Percentiles rank a stretch among this genome's conserved stretches.
phyloP scores from a whole-genome alignment of 2,888 invertebrate genomes.

The Mesopsocus fuscifrons region DNA sequence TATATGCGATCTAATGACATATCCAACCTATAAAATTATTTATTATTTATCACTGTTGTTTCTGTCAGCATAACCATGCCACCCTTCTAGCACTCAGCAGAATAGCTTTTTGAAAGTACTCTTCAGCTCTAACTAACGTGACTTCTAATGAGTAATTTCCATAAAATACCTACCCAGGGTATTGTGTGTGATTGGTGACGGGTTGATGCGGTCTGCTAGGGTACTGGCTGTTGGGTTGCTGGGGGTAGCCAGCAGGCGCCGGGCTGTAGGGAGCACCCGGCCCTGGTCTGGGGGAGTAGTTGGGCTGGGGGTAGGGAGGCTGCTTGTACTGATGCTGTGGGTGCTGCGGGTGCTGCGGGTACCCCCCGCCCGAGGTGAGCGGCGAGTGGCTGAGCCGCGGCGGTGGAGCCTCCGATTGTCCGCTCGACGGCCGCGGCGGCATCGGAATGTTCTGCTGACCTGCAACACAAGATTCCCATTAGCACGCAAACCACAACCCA shows the following conservation, averaged over 20 bases:
- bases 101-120: too few relatives aligned
- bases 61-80: too few relatives aligned
- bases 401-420: slow-evolving; percentile 47
- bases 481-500: not conserved
- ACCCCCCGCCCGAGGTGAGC: slow-evolving; percentile 39
- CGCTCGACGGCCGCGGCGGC: slow-evolving; percentile 86
- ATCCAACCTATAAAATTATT: too few relatives aligned
- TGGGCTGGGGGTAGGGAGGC: slow-evolving; percentile 29
- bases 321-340: slow-evolving; percentile 43
- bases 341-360: slow-evolving; percentile 37
- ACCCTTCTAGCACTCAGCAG: too few relatives aligned
- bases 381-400: slow-evolving; percentile 49
- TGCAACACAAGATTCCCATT: slow-evolving; percentile 24
- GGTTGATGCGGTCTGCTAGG: slow-evolving; percentile 34
- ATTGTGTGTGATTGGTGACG: slow-evolving; percentile 31
- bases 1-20: too few relatives aligned
- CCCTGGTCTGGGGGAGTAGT: slow-evolving; percentile 26
- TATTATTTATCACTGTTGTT: too few relatives aligned
- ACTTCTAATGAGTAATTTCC: too few relatives aligned
- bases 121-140: too few relatives aligned
- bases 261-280: slow-evolving; percentile 19
- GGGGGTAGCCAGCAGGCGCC: slow-evolving; percentile 15
- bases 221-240: slow-evolving; percentile 25
- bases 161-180: too few relatives aligned
- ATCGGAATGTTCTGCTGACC: slow-evolving; percentile 88